Base-by-base conservation (phyloP, 1,140 invertebrate genomes). In the Drosophila lacteicornis region DNA sequence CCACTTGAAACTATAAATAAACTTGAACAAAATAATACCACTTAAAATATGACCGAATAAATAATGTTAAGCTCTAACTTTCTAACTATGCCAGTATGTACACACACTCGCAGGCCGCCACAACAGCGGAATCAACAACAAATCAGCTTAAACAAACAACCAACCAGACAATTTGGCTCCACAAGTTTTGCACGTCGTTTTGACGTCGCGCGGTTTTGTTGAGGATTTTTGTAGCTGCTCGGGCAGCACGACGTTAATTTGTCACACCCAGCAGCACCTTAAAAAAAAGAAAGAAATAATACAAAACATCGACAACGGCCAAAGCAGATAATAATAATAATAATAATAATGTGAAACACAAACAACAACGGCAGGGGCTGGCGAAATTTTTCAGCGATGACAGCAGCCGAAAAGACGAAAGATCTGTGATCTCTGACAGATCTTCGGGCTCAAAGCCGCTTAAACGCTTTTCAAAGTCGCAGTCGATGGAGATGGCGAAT, bases 301-400 rank as follows among this genome's bases (percentile, higher is more conserved):
- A 69, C 67, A 73, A 60, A 80, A 79, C 73, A 80, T 68, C 36
- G 9, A 17, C 51, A 71, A 45, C 56, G 27, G 42, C 38, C 46
- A 40, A 58, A 58, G 55, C 33, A 75, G 47, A 73, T 67, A 77
- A 76, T 86, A 83, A 80, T 84, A 81, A 80, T 69, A 77, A 66
- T 69, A 77, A 66, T 66, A 81, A 80, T 77, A 77, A 74, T 50
- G 50, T 63, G 53, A 63, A 83, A 45, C 33, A 73, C 60, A 62
- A 82, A 66, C 70, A 86, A 66, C 65, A 83, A 70, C 45, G 74
- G 63, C 19, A 38, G 56, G 53, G 68, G 55, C 74, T 87, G 84
- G 84, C 85, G 85, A 88, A 88, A 88, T 90, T 88, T 78, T 88
- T 88, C 75, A 84, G 85, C 85, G 84, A 88, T 88, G 85, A 90